Base-by-base conservation (phyloP, 2,113 vertebrate genomes). In the Sturnus vulgaris region DNA sequence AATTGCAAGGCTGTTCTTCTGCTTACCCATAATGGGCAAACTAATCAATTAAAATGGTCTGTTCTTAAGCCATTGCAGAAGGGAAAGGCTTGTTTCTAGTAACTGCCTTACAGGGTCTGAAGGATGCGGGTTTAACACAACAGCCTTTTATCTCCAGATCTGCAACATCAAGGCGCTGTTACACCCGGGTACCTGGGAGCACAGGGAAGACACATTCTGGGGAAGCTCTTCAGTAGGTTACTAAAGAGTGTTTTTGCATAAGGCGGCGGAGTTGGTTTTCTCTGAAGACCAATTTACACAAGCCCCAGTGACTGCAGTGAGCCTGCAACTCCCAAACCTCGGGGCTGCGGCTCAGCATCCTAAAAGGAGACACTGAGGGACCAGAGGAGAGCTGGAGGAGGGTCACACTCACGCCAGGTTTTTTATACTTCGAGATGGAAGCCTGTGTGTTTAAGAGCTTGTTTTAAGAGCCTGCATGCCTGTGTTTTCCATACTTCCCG, bases 251-350 rank as follows among this genome's bases (percentile, higher is more conserved):
- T 1, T 60, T 93, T 79, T 89, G 95, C 88, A 93, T 90, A 71
- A 94, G 76, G 96, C 63, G 5, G 35, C 82, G 63, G 97, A 86
- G 94, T 79, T 94, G 92, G 22, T 50, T 59, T 42, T 93, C 97
- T 97, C 97, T 37, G 44, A 96, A 97, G 98, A 96, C 95, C 97
- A 96, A 97, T 98, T 98, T 97, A 94, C 46, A 94, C 87, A 82
- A 95, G 86, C 84, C 88, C 95, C 95, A 78, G 92, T 11, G 81
- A 77, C 83, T 86, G 89, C 90, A 39, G 90, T 1, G 86, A 96
- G 93, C 61, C 87, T 72, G 78, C 17, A 88, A 79, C 91, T 93
- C 95, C 97, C 97, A 83, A 55, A 50, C 28, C 72, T 86, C 95
- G 37, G 71, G 90, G 93, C 94, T 95, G 95, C 1, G 5, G 91